Conservation (phyloP, 2,113 vertebrate genomes). For the Rallus limicola region DNA sequence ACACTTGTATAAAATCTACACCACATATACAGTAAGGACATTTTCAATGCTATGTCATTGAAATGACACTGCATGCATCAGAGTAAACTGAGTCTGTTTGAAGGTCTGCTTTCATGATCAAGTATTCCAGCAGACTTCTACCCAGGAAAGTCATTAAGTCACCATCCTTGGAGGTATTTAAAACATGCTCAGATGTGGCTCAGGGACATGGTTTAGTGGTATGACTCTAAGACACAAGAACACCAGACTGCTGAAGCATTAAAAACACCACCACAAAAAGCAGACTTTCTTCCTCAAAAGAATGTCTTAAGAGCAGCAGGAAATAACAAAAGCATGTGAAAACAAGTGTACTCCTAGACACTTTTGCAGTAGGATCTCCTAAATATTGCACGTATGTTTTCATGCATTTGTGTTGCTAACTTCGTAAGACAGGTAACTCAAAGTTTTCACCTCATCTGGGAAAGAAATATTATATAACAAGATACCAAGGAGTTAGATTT, state of each 20-base stretch:
- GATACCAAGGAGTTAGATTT: rapidly evolving
- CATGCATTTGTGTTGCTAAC: background rate
- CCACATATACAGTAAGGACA: background rate
- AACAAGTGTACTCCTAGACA: background rate
- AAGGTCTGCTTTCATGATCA: background rate
- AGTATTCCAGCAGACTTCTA: background rate
- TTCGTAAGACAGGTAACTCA: background rate
- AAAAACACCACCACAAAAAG: background rate
- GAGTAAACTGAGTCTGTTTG: background rate
- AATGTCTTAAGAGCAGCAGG: background rate
- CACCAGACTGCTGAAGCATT: background rate
- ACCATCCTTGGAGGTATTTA: too few relatives aligned
- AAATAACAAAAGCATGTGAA: background rate
- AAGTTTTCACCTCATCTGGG: background rate
- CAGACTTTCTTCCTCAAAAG: background rate
- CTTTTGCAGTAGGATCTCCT: background rate
- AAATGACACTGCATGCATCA: background rate
- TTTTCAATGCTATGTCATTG: background rate
- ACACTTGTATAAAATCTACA: background rate
- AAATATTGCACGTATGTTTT: background rate
- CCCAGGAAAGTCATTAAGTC: too few relatives aligned
- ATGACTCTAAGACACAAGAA: background rate
- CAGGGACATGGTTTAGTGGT: too few relatives aligned
- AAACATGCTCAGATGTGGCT: too few relatives aligned
- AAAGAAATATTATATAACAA: background rate